phyloP scores from a whole-genome alignment of 2,888 invertebrate species.

The Brachypterus glaber region DNA sequence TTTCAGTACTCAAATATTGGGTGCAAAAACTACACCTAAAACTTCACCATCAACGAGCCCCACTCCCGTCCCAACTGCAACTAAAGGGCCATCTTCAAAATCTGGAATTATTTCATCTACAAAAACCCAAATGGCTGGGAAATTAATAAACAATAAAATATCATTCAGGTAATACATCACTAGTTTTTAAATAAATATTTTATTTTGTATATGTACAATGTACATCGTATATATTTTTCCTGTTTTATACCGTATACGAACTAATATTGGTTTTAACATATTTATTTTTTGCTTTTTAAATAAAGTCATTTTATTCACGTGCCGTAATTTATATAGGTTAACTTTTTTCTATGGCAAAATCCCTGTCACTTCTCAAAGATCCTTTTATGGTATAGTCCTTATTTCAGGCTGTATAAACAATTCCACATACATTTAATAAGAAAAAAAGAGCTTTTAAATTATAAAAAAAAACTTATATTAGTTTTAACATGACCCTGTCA shows the following conservation, averaged over 20 bases:
- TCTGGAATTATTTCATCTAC: constrained; percentile 21
- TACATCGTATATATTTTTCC: neutral
- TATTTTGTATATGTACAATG: constrained; percentile 15
- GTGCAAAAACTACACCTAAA: neutral
- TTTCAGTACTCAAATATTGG: constrained; percentile 4
- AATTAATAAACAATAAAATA: constrained; percentile 31
- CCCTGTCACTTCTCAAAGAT: too few relatives aligned
- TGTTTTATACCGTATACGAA: constrained; percentile 3
- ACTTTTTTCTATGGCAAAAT: too few relatives aligned
- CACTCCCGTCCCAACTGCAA: constrained; percentile 19
- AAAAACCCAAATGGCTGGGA: constrained; percentile 23
- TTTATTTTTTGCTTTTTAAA: too few relatives aligned
- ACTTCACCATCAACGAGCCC: constrained; percentile 29
- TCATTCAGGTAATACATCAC: constrained; percentile 38
- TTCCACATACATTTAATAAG: too few relatives aligned
- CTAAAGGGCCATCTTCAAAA: constrained; percentile 22
- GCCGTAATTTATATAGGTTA: too few relatives aligned
- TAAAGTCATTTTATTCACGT: too few relatives aligned
- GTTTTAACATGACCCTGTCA: too few relatives aligned
- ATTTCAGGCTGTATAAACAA: too few relatives aligned
- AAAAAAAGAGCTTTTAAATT: too few relatives aligned
- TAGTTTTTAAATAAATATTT: too few relatives aligned
- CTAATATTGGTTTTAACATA: neutral
- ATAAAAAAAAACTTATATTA: too few relatives aligned
- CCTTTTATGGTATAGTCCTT: too few relatives aligned